These are phyloP conservation scores for Drosophila sucinea DNA, from an alignment of 1,140 invertebrate species.

Conservation along the genomic window DNA sequence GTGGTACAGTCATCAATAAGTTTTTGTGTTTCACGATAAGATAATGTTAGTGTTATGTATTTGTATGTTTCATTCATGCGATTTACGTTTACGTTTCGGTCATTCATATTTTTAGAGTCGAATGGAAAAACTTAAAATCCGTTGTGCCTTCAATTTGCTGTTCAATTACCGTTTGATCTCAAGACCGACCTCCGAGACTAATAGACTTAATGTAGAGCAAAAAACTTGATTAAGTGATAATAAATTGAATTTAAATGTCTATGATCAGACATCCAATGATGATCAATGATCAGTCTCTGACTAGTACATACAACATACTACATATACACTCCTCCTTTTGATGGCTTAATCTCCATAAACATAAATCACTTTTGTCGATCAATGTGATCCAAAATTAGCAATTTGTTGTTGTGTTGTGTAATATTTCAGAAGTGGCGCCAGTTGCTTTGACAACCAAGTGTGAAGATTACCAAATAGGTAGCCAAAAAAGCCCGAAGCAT, in stretches of 20 bases:
- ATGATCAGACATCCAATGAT: conserved; percentile 19
- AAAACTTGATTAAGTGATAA: conserved; percentile 48
- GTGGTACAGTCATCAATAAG: conserved; percentile 1
- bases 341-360: neutral
- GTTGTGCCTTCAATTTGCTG: conserved; percentile 54
- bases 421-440: conserved; percentile 34
- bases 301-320: neutral
- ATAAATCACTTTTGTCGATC: conserved; percentile 9
- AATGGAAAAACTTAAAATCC: conserved; percentile 36
- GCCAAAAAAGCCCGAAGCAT: conserved; percentile 5
- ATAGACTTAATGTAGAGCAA: conserved; percentile 23
- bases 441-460: conserved; percentile 35
- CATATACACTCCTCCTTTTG: conserved; percentile 1
- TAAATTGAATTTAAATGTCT: conserved; percentile 54
- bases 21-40: neutral
- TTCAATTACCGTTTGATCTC: conserved; percentile 70
- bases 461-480: conserved; percentile 39
- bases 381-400: conserved; percentile 14
- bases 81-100: conserved; percentile 39
- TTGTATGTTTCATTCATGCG: conserved; percentile 24
- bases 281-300: conserved; percentile 22
- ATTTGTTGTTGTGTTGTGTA: conserved; percentile 32
- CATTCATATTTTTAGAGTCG: conserved; percentile 23
- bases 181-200: conserved; percentile 62
- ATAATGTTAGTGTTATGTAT: neutral